Evolutionary conservation across 2,888 invertebrate species (phyloP), one percentile per base, ranked within the genome.

Genomic region (Eulithis testata): DNA sequence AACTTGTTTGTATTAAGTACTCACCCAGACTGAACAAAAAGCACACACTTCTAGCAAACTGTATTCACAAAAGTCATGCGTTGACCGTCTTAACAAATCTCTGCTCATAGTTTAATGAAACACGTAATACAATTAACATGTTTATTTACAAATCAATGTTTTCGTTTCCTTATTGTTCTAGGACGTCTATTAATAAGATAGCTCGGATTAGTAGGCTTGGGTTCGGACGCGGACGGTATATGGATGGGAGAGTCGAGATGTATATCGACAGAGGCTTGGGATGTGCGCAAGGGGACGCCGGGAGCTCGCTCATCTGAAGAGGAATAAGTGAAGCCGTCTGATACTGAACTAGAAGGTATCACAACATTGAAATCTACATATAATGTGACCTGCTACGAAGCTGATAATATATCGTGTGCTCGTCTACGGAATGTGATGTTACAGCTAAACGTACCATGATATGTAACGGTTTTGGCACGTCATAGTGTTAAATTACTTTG

Each of bases 201-300:
- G 73, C 73, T 85, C 62, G 71, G 77, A 70, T 65, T 73, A 73
- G 8, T 7, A 40, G 51, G 71, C 70, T 45, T 76, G 69, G 47
- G 69, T 66, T 71, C 60, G 59, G 64, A 65, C 37, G 66, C 64
- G 50, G 66, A 60, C 59, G 66, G 70, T 66, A 73, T 21, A 58
- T 72, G 76, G 64, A 68, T 40, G 82, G 78, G 65, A 74, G 62
- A 11, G 3, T 76, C 74, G 67, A 84, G 70, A 68, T 83, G 85
- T 72, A 92, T 87, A 70, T 91, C 85, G 78, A 89, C 81, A 44
- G 86, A 83, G 40, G 91, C 91, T 66, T 83, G 83, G 73, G 90
- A 89, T 52, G 79, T 79, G 72, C 76, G 91, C 70, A 91, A 88
- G 43, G 89, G 88, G 21, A 87, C 82, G 57, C 74, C 82, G 64